Conservation (phyloP, 2,113 vertebrate species). For the Numida meleagris region DNA sequence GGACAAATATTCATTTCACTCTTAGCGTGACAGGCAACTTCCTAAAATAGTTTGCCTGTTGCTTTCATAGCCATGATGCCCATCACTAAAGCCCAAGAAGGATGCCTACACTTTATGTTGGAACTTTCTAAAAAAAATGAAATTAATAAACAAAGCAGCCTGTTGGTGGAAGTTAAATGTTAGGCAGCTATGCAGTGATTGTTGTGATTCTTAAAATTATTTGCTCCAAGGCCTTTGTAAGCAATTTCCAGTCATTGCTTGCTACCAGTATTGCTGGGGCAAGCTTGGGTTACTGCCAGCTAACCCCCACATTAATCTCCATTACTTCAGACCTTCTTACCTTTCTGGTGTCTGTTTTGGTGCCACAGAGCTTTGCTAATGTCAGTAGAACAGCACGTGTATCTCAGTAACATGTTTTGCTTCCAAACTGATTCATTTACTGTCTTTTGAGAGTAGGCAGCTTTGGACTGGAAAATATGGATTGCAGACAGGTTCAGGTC, state of each 20-base stretch:
- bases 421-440: neutral
- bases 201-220: neutral
- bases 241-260: neutral
- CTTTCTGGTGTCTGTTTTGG: neutral
- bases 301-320: neutral
- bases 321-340: neutral
- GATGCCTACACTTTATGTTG: neutral
- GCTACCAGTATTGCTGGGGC: neutral
- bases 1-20: neutral
- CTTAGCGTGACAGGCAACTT: neutral
- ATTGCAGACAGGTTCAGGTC: neutral
- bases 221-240: neutral
- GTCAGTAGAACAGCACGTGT: neutral
- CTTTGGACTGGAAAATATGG: neutral
- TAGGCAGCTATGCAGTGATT: neutral
- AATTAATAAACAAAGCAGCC: neutral
- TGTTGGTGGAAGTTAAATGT: neutral
- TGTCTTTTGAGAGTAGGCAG: neutral
- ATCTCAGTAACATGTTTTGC: neutral
- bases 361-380: neutral
- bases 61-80: neutral
- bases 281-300: neutral
- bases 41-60: neutral
- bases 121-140: neutral
- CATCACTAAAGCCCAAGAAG: neutral